Evolutionary conservation across 2,888 invertebrate genomes (phyloP).

Genomic region (Subacronicta megacephala): DNA sequence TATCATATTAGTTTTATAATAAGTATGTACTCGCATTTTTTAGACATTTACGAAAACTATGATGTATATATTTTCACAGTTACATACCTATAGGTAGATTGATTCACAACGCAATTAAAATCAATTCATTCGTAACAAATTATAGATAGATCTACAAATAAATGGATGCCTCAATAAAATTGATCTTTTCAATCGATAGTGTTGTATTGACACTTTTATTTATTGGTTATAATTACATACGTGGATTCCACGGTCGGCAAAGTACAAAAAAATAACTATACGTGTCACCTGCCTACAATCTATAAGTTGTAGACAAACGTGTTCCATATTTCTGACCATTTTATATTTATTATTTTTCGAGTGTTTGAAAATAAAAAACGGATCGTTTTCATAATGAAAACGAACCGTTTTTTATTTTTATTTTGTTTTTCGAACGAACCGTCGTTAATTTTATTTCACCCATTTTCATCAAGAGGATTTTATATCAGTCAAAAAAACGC

Average conservation of each 20-base stretch:
- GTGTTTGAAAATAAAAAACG: too few species aligned
- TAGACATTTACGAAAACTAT: not conserved
- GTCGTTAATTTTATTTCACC: too few species aligned
- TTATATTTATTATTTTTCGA: conserved; percentile 2
- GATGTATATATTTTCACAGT: too few species aligned
- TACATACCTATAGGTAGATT: conserved; percentile 3
- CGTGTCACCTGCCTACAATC: conserved; percentile 27
- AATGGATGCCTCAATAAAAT: conserved; percentile 32
- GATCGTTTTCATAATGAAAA: too few species aligned
- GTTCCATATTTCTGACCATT: conserved; percentile 12
- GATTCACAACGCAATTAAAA: conserved; percentile 14
- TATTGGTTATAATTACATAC: conserved; percentile 50
- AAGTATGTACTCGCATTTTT: too few species aligned
- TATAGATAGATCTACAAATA: conserved; percentile 3
- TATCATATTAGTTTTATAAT: too few species aligned
- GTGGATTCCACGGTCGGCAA: conserved; percentile 21
- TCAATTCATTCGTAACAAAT: conserved; percentile 26
- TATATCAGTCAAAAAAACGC: too few species aligned
- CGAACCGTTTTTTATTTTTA: too few species aligned
- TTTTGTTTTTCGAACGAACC: too few species aligned
- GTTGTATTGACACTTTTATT: conserved; percentile 40
- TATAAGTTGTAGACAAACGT: conserved; percentile 20
- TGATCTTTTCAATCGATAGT: conserved; percentile 37
- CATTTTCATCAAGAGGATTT: too few species aligned
- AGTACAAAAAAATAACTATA: conserved; percentile 18